Conservation (phyloP, 2,888 invertebrate genomes). For the Pherbina coryleti region DNA sequence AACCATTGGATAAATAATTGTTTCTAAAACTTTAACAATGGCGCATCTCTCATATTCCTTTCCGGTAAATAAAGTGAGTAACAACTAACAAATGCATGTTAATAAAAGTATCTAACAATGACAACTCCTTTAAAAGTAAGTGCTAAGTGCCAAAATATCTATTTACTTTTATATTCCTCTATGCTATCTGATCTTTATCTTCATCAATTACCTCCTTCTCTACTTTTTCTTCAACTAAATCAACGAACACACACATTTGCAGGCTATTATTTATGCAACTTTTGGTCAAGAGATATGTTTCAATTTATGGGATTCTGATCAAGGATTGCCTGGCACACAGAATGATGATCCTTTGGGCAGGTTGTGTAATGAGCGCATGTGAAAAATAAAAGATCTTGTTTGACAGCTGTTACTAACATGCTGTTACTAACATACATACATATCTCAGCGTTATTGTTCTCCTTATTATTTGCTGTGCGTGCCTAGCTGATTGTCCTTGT, state of each 20-base stretch:
- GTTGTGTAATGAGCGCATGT: constrained; percentile 71
- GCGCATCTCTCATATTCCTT: too few species aligned
- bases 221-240: background rate
- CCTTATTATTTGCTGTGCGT: background rate
- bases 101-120: too few species aligned
- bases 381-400: background rate
- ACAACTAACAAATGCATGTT: too few species aligned
- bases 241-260: constrained; percentile 50
- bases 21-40: too few species aligned
- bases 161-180: too few species aligned
- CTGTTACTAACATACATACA: too few species aligned
- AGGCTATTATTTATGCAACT: constrained; percentile 83
- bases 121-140: too few species aligned
- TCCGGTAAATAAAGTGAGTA: too few species aligned
- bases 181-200: too few species aligned
- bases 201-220: too few species aligned
- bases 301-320: constrained; percentile 88
- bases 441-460: background rate
- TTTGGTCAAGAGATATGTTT: constrained; percentile 81
- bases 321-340: constrained; percentile 78
- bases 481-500: background rate
- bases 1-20: too few species aligned
- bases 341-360: constrained; percentile 89
- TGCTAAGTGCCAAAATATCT: too few species aligned
- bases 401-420: background rate